A percentile compares a stretch with the other conserved stretches of the same genome.
These are phyloP conservation scores for Clamator glandarius DNA, from an alignment of 2,797 vertebrate species.

Conservation along the genomic window DNA sequence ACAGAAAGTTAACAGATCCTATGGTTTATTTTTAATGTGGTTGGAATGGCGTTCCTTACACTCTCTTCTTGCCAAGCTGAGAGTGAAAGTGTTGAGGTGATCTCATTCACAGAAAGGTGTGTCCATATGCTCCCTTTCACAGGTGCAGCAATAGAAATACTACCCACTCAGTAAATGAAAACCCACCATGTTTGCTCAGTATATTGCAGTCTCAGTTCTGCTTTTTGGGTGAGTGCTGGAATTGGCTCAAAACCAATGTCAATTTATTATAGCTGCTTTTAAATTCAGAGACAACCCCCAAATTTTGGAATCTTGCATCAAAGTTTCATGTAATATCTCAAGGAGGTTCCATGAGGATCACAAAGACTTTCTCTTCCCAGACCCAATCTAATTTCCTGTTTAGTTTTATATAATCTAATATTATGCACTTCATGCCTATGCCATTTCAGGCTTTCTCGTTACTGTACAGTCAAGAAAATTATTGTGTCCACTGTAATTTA, in stretches of 20 bases:
- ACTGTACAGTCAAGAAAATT: not conserved
- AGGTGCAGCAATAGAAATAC: slow-evolving; percentile 62
- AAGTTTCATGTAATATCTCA: not conserved
- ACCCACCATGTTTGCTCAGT: not conserved
- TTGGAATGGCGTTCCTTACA: slow-evolving; percentile 12
- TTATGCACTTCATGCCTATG: not conserved
- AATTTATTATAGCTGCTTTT: not conserved
- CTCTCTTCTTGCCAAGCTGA: slow-evolving; percentile 21
- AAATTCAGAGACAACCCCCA: not conserved
- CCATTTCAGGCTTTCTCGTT: not conserved
- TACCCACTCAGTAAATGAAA: not conserved
- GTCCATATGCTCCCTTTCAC: slow-evolving; percentile 6
- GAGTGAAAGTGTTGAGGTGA: slow-evolving; percentile 58
- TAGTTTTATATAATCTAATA: not conserved
- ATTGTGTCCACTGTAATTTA: not conserved
- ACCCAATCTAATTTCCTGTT: not conserved
- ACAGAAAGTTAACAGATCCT: slow-evolving; percentile 28
- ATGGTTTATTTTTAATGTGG: slow-evolving; percentile 50
- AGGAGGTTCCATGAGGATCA: not conserved
- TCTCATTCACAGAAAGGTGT: slow-evolving; percentile 58
- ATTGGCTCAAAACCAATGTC: not conserved
- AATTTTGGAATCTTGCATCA: not conserved
- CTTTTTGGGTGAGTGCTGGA: not conserved
- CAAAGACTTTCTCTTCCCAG: not conserved
- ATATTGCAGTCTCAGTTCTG: not conserved